These are phyloP conservation scores for Leuciscus waleckii DNA, from an alignment of 2,797 vertebrate species.

Conservation along the genomic window DNA sequence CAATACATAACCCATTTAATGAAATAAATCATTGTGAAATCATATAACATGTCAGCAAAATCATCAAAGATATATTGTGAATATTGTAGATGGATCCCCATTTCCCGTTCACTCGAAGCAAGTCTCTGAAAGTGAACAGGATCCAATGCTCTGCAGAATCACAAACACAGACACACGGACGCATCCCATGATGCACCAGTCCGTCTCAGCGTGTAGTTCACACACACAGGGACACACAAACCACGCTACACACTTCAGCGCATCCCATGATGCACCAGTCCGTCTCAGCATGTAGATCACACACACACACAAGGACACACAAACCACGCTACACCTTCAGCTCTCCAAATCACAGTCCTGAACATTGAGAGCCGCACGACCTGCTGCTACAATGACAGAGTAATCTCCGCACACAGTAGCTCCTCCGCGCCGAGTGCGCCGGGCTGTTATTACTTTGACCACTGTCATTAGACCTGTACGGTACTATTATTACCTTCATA, in stretches of 20 bases:
- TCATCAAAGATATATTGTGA: background rate
- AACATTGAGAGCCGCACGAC: conserved; percentile 49
- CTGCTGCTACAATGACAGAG: conserved; percentile 63
- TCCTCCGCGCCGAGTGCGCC: conserved; percentile 36
- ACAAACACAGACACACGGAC: background rate
- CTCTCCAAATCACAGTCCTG: conserved; percentile 55
- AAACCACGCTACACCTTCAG: conserved; percentile 42
- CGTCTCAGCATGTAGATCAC: background rate
- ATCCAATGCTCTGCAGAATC: background rate
- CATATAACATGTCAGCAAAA: background rate
- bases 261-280: conserved; percentile 3
- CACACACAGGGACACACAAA: conserved; percentile 31
- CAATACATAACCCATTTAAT: too few relatives aligned
- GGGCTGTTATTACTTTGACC: conserved; percentile 70
- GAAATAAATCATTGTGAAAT: background rate
- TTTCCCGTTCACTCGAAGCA: background rate
- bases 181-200: background rate
- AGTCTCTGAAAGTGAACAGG: background rate
- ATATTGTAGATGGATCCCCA: background rate
- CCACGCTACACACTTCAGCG: background rate
- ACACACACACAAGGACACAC: conserved; percentile 16
- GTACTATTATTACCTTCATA: conserved; percentile 74
- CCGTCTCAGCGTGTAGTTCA: background rate
- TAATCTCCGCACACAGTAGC: conserved; percentile 55
- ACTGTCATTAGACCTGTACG: conserved; percentile 72